Base-by-base conservation (phyloP, 1,140 invertebrate genomes). In the Eubasilissa regina region DNA sequence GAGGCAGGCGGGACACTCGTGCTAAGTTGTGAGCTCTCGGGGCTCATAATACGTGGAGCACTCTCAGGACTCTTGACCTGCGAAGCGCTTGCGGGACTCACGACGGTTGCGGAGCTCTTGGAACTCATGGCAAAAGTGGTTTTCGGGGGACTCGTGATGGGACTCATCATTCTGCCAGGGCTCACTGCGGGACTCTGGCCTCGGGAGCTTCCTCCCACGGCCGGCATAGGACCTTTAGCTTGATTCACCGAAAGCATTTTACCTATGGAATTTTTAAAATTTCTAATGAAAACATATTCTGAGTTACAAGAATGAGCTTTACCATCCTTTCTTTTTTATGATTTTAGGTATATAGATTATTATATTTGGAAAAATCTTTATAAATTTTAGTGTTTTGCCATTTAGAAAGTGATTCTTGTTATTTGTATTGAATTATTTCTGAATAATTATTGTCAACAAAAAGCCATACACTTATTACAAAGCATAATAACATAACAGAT, bases 201-300 rank as follows among this genome's bases (percentile, higher is more conserved):
- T 15, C 45, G 43, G 45, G 66, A 53, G 83, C 15, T 73, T 80
- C 10, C 83, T 80, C 10, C 83, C 21, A 56, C 80, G 10, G 60
- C 19, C 1, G 60, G 60, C 19, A 64, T 25, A 25, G 60, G 60
- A 17, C 60, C 35, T 11, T 64, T 64, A 11, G 60, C 60, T 43
- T 11, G 19, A 12, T 25, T n/a, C 60, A 64, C 21, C 10, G 35
- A 64, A 11, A 58, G 55, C 8, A 21, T 58, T 58, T 58, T 58
- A 3, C 55, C 55, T 58, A 6, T 1, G 21, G 1, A 58, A 19
- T 66, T 45, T 7, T 43, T 12, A 35, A 3, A 8, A n/a, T 73
- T 73, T 21, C 70, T 48, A 35, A 35, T 35, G 1, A 35, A 35
- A 35, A 35, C 6, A 6, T 1, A 35, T 35, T 35, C 1, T 35